Base-by-base conservation (phyloP, 2,888 invertebrate species). In the Xestia ashworthii region DNA sequence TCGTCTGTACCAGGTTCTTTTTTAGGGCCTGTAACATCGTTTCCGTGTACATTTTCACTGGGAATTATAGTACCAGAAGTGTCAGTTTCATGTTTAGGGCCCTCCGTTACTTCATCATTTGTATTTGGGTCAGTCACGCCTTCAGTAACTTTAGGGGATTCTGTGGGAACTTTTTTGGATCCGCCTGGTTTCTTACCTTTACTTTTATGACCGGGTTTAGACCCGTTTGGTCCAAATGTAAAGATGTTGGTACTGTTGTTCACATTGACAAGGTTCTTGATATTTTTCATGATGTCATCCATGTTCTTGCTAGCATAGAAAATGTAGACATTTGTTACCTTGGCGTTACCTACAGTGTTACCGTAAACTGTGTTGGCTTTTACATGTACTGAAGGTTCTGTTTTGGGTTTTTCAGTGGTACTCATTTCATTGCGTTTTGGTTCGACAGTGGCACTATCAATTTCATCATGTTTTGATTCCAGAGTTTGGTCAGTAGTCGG, bases 261-360 rank as follows among this genome's bases (percentile, higher is more conserved):
- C 22, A 76, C 84, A 65, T 87, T 88, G 32, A 66, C 74, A 19
- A 84, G 73, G 1, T 83, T 86, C 62, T 88, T 87, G 0, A 91
- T 75, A n/a, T 87, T 79, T 22, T 87, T 84, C n/a, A 90, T 77
- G 6, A 88, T 74, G 3, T 83, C 76, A 46, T 87, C 83, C 9
- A 86, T 60, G 25, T 89, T 81, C 38, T 90, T 83, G 8, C 86
- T 88, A 5, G 91, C 89, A 74, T 93, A 90, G 67, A 94, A 94
- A 62, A 95, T 89, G 70, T 91, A 95, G 58, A 95, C 87, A 64
- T 95, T 95, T 1, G 93, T 94, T 0, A 94, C 93, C 81, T 94
- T 91, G 0, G 90, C 92, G 38, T 91, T 93, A 1, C 91, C 92
- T 22, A 93, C 83, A 3, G 93, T 86, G 55, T 92, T 94, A 0